Base-by-base conservation (phyloP, 2,888 invertebrate species). In the Allophyes oxyacanthae region DNA sequence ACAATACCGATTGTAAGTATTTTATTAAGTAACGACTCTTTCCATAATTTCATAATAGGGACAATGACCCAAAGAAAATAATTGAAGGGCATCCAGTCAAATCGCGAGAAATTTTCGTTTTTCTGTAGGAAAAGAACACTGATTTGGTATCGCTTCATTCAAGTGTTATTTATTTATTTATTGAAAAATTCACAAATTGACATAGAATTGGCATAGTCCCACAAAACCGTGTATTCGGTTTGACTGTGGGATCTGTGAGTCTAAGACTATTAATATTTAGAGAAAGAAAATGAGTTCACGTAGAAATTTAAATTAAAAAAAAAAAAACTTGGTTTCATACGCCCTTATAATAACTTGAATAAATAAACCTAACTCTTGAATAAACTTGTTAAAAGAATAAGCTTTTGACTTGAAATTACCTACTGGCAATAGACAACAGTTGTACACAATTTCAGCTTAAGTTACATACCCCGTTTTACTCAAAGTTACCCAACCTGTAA, bases 1-100 rank as follows among this genome's bases (percentile, higher is more conserved):
- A 33, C 14, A 30, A 37, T 20, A 20, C 2, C 4, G 7, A 26
- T 13, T 26, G 6, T 33, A 8, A 5, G n/a, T 7, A 13, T 36
- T 36, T 51, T 36, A 36, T 20, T 32, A 2, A 7, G 15, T 20
- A 34, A 15, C 28, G 4, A n/a, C 2, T 50, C 14, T 1, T 50
- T 59, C 50, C 46, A 46, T 54, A 60, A 60, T 28, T 54, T 65
- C 14, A n/a, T 20, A 28, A 60, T 43, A 11, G 43, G 14, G 10
- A 20, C 20, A 20, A 37, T 13, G 49, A 58, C 25, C 41, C 14
- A 45, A 9, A 33, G 13, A 38, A 43, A 33, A 37, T 55, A n/a
- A 50, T 60, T 37, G 37, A 50, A 49, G 41, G 33, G 13, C 32
- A 14, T 30, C 40, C 36, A 44, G 48, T 67, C 13, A 41, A 40